A percentile compares a stretch with the other conserved stretches of the same genome.
Conservation (phyloP, 2,113 vertebrate genomes). For the Datnioides undecimradiatus region DNA sequence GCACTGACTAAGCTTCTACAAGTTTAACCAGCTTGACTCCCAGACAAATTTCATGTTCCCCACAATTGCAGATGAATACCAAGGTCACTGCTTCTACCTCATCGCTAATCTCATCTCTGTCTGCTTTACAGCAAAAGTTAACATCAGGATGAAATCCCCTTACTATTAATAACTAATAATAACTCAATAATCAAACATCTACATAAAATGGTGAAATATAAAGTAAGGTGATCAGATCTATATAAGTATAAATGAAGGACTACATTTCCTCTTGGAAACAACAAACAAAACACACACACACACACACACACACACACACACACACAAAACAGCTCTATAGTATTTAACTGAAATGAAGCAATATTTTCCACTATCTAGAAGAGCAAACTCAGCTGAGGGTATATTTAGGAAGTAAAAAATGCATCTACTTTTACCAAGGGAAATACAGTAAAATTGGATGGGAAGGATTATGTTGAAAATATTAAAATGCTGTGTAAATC, state of each 20-base stretch:
- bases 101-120: neutral
- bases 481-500: constrained; percentile 36
- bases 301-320: no score
- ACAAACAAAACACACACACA: no score
- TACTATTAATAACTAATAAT: no score
- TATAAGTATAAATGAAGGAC: neutral
- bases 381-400: neutral
- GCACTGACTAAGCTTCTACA: neutral
- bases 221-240: neutral
- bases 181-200: neutral
- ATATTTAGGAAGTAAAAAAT: neutral
- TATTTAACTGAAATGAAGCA: neutral
- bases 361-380: neutral
- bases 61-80: neutral
- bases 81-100: neutral
- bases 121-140: neutral
- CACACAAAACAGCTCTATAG: neutral
- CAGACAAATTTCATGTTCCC: neutral
- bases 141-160: no score
- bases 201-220: neutral
- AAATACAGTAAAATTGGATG: constrained; percentile 35
- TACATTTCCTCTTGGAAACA: neutral
- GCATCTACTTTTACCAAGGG: constrained; percentile 7
- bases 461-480: constrained; percentile 34
- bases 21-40: neutral